Conservation (phyloP, 1,140 invertebrate genomes). For the Wasmannia auropunctata region DNA sequence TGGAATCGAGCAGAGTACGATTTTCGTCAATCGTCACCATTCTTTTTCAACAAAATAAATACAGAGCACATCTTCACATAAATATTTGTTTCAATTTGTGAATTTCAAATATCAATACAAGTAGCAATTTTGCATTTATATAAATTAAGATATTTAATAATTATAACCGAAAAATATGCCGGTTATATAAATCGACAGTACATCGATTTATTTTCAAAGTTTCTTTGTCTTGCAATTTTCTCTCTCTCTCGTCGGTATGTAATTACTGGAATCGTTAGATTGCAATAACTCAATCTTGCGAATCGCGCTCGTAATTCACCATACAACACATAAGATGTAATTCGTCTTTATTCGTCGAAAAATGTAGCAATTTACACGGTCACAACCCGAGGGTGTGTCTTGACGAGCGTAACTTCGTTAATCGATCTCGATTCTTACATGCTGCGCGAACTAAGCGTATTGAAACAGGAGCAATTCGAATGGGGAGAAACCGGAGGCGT, state of each 20-base stretch:
- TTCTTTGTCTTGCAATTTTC: background rate
- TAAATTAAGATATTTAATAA: background rate
- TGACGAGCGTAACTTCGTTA: constrained; percentile 50
- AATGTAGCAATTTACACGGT: constrained; percentile 33
- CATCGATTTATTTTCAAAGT: background rate
- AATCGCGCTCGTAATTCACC: background rate
- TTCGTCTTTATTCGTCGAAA: constrained; percentile 14
- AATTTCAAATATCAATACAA: background rate
- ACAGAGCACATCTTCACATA: background rate
- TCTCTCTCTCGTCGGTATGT: background rate
- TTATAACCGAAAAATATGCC: background rate
- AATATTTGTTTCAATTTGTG: background rate
- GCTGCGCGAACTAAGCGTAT: constrained; percentile 13
- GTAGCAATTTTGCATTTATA: background rate
- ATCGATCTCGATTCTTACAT: constrained; percentile 45
- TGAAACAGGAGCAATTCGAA: constrained; percentile 18
- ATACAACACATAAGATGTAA: background rate
- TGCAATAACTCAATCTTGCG: background rate
- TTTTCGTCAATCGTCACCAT: background rate
- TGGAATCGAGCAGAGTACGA: background rate
- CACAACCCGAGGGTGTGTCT: constrained; percentile 33
- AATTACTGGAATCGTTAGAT: constrained; percentile 4
- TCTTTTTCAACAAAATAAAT: background rate
- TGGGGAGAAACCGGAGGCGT: background rate
- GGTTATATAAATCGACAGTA: background rate